Percentiles rank a stretch among this genome's conserved stretches.
Evolutionary conservation across 2,113 vertebrate species (phyloP).

Genomic region (Naja naja): DNA sequence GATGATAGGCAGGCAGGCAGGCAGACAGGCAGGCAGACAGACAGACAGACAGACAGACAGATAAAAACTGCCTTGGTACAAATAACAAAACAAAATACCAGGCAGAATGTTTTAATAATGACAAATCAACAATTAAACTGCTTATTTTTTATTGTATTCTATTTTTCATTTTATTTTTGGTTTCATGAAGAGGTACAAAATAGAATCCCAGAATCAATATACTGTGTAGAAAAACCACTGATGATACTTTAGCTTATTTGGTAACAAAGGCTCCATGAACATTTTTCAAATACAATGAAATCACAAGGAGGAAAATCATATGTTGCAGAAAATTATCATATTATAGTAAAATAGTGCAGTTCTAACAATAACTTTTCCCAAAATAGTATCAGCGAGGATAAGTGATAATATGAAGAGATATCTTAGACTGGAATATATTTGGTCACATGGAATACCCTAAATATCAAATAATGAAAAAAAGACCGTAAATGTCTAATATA

Average conservation of each 20-base stretch:
- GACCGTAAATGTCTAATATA: background rate
- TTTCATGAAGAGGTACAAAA: background rate
- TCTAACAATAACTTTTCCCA: background rate
- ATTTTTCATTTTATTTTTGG: background rate
- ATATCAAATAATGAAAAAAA: background rate
- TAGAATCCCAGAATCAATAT: background rate
- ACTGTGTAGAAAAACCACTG: background rate
- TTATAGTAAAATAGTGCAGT: background rate
- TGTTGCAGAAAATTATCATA: background rate
- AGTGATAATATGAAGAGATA: background rate
- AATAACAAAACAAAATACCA: conserved; percentile 1
- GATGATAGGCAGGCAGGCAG: no score
- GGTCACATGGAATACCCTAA: background rate
- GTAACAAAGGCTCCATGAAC: background rate
- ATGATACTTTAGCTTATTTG: background rate
- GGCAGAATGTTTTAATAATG: background rate
- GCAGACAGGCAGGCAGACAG: no score
- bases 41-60: background rate
- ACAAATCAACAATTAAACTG: background rate
- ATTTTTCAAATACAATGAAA: background rate
- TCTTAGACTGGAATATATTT: background rate
- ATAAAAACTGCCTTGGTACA: background rate
- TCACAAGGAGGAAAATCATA: background rate
- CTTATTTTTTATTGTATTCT: background rate
- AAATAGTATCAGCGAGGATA: background rate